Percentiles rank a stretch among this genome's conserved stretches.
phyloP scores from a whole-genome alignment of 2,888 invertebrate species.

The Lasioglossum vierecki region DNA sequence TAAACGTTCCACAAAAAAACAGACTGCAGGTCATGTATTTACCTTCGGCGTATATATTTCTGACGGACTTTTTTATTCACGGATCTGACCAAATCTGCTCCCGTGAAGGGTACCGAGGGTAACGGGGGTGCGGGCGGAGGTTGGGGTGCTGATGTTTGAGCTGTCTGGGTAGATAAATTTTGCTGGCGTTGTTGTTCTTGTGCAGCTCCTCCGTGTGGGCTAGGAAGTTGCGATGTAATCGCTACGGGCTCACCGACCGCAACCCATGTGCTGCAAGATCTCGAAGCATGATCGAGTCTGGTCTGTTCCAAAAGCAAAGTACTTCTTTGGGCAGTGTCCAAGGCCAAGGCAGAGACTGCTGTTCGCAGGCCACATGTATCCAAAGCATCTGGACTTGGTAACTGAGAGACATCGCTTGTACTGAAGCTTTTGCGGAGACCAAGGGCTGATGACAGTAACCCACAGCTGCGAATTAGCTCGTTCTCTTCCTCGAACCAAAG shows the following conservation, averaged over 20 bases:
- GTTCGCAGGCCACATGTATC: conserved; percentile 76
- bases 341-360: conserved; percentile 86
- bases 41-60: conserved; percentile 90
- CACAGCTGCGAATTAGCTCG: conserved; percentile 92
- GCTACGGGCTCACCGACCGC: conserved; percentile 90
- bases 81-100: conserved; percentile 89
- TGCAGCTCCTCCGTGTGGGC: conserved; percentile 89
- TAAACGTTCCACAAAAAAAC: neutral
- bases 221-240: conserved; percentile 92
- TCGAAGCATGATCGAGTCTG: conserved; percentile 87
- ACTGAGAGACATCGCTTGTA: conserved; percentile 90
- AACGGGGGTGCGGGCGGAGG: conserved; percentile 82
- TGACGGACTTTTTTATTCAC: conserved; percentile 94
- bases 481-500: conserved; percentile 91
- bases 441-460: conserved; percentile 90
- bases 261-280: conserved; percentile 95
- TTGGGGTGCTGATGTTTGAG: conserved; percentile 39
- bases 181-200: conserved; percentile 74
- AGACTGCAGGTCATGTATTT: neutral
- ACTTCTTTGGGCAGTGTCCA: conserved; percentile 86
- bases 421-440: conserved; percentile 94
- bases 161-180: conserved; percentile 29
- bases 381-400: conserved; percentile 85
- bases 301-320: conserved; percentile 86
- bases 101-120: conserved; percentile 86